Percentiles rank a stretch among this genome's conserved stretches.
Evolutionary conservation across 1,140 invertebrate genomes (phyloP).

Genomic region (Megathymus violae): DNA sequence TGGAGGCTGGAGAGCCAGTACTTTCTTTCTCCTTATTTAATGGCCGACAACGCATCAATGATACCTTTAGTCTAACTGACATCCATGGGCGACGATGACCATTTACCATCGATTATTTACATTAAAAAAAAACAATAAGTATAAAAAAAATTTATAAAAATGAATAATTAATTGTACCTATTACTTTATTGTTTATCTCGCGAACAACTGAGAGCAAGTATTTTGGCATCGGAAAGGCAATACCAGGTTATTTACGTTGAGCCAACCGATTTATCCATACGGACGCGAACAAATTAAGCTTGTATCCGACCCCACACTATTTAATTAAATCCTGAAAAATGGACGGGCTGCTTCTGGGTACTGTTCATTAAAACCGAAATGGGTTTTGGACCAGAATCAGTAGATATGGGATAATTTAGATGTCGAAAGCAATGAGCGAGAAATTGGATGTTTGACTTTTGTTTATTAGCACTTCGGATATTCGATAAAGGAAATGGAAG

Average conservation of each 20-base stretch:
- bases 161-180: too few relatives aligned
- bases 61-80: too few relatives aligned
- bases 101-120: too few relatives aligned
- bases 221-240: slow-evolving; percentile 12
- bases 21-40: too few relatives aligned
- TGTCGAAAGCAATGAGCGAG: slow-evolving; percentile 12
- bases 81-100: too few relatives aligned
- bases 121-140: too few relatives aligned
- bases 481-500: background rate
- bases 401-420: slow-evolving; percentile 23
- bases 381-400: slow-evolving; percentile 28
- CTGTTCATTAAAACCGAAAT: slow-evolving; percentile 38
- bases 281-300: slow-evolving; percentile 40
- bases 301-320: slow-evolving; percentile 38
- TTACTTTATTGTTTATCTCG: background rate
- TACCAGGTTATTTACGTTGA: slow-evolving; percentile 33
- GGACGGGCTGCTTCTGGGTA: slow-evolving; percentile 21
- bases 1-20: too few relatives aligned
- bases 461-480: background rate
- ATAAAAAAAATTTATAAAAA: too few relatives aligned
- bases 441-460: slow-evolving; percentile 18
- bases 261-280: slow-evolving; percentile 24
- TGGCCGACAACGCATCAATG: too few relatives aligned
- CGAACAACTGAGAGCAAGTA: slow-evolving; percentile 2
- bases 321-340: slow-evolving; percentile 53